These are phyloP conservation scores for Notiomystis cincta DNA, from an alignment of 2,113 vertebrate species.

Conservation along the genomic window DNA sequence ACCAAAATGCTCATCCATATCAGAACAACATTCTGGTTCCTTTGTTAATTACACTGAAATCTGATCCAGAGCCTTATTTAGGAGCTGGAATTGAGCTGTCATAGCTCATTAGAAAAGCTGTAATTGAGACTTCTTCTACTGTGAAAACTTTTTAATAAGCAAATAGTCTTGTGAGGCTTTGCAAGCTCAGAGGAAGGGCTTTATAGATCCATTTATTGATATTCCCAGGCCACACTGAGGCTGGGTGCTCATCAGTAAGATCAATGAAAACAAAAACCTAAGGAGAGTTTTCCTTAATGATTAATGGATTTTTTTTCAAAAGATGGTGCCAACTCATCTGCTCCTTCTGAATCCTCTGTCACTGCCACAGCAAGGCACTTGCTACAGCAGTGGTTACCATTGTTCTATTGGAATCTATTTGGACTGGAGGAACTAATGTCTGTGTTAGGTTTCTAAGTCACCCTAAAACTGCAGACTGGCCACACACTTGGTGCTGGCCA, in stretches of 20 bases:
- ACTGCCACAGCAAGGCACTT: neutral
- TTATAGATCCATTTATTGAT: neutral
- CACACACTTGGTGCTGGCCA: fast-evolving
- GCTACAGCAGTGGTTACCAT: neutral
- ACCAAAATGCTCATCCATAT: neutral
- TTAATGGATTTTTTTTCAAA: neutral
- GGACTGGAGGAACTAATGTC: neutral
- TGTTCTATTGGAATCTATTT: neutral
- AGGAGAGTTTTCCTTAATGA: neutral
- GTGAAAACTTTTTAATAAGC: neutral
- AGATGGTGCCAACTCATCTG: neutral
- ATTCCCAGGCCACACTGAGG: neutral
- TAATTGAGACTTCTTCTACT: neutral
- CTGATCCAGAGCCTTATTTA: neutral
- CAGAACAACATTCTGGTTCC: neutral
- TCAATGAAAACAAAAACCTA: neutral
- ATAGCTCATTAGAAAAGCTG: neutral
- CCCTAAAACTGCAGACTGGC: too few relatives aligned
- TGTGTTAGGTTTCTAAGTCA: neutral
- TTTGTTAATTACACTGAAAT: neutral
- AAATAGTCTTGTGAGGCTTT: neutral
- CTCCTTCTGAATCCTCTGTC: neutral
- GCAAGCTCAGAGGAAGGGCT: neutral
- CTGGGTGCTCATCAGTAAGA: neutral
- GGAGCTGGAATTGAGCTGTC: neutral